Conservation (phyloP, 2,797 vertebrate species). For the Chelidonichthys spinosus region DNA sequence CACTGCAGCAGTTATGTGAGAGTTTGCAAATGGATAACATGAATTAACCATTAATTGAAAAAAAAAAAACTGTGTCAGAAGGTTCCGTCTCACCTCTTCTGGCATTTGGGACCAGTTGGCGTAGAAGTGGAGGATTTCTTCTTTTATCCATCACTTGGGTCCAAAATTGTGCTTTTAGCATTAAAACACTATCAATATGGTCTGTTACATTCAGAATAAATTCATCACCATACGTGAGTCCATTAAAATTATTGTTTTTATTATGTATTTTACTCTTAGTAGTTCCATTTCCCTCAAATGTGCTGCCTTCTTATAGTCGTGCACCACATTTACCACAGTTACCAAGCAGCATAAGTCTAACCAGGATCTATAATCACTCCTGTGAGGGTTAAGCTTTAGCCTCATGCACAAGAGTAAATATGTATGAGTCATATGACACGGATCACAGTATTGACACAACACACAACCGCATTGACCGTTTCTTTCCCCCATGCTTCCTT, state of each 20-base stretch:
- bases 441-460: slow-evolving; percentile 8
- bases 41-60: no score
- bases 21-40: not conserved
- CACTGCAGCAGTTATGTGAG: not conserved
- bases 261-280: not conserved
- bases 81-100: not conserved
- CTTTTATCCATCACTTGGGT: not conserved
- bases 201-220: not conserved
- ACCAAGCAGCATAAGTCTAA: slow-evolving; percentile 28
- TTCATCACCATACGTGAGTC: not conserved
- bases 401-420: slow-evolving; percentile 21
- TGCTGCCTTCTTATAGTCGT: slow-evolving; percentile 30
- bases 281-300: not conserved
- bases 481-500: not conserved
- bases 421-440: slow-evolving; percentile 7
- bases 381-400: not conserved
- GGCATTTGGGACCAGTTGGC: not conserved
- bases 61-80: not conserved
- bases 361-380: slow-evolving; percentile 5
- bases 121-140: not conserved
- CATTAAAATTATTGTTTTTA: not conserved
- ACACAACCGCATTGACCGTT: not conserved
- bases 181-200: no score
- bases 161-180: not conserved
- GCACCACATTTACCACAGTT: slow-evolving; percentile 19